These are phyloP conservation scores for Cheiracanthium punctorium DNA, from an alignment of 2,888 invertebrate genomes.

Conservation along the genomic window DNA sequence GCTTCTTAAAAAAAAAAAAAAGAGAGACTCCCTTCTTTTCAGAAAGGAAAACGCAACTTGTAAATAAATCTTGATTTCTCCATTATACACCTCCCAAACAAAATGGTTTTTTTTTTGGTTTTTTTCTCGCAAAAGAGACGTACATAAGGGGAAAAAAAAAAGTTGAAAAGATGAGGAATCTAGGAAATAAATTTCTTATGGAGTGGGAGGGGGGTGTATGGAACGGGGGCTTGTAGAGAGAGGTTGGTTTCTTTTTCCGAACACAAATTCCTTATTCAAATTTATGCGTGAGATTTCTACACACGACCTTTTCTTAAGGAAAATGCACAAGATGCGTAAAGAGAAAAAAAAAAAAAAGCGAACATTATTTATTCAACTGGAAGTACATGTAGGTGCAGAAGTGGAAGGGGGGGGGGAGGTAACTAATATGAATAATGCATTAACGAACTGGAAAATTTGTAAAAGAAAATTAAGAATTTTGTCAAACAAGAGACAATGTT, in stretches of 20 bases:
- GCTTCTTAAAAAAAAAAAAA: too few relatives aligned
- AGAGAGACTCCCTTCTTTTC: too few relatives aligned
- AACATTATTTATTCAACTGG: slow-evolving; percentile 51
- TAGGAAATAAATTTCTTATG: neutral
- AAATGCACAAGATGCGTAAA: neutral
- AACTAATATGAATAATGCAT: slow-evolving; percentile 65
- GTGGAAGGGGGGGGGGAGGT: slow-evolving; percentile 18
- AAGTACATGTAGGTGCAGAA: slow-evolving; percentile 13
- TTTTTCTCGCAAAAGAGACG: neutral
- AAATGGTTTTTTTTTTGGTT: too few relatives aligned
- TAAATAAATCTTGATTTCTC: neutral
- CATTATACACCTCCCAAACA: neutral
- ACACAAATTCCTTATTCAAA: slow-evolving; percentile 54
- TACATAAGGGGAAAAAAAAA: too few relatives aligned
- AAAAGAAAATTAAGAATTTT: slow-evolving; percentile 63
- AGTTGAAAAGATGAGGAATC: neutral
- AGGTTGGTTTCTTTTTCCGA: neutral
- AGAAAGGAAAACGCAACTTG: neutral
- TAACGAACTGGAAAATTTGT: slow-evolving; percentile 69
- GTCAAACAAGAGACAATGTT: slow-evolving; percentile 34
- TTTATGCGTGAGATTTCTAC: slow-evolving; percentile 58
- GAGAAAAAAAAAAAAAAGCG: neutral
- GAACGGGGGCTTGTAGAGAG: neutral
- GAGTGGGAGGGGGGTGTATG: too few relatives aligned
- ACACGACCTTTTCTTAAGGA: neutral